Evolutionary conservation across 2,888 invertebrate genomes (phyloP), one percentile per base, ranked within the genome.

Genomic region (Drosophila recens): DNA sequence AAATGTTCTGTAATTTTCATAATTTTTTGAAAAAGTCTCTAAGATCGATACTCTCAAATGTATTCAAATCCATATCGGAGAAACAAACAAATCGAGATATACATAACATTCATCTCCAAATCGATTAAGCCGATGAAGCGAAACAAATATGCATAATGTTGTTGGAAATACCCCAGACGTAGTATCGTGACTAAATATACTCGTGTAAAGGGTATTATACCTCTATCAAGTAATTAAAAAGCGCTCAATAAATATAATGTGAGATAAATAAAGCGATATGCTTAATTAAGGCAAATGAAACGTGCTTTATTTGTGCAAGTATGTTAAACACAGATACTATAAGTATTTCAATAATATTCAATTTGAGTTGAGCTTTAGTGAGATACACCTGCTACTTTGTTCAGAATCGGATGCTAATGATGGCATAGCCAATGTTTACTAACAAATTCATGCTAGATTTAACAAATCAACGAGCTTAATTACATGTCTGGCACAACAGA

Each of bases 381-480:
- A 27, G 27, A 6, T 5, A 30, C 49, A 49, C 33, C 48, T 59
- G 33, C n/a, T n/a, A 36, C 5, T 23, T 5, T 27, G 27, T 3
- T 51, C 59, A 54, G 54, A 42, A 53, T 15, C 52, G n/a, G 10
- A 27, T 68, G 62, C 45, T 23, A 61, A 68, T 56, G 42, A 66
- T 48, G 63, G 36, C 27, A 63, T 57, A 62, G 63, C 40, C 64
- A 23, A 38, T 57, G 43, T 34, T 49, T 43, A 56, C 17, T 48
- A 43, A 36, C 57, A 46, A 54, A 67, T 67, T 54, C 36, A 53
- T 54, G 67, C 13, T 40, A 49, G 17, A 57, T 67, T 64, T 54
- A 79, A 52, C 56, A 62, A 63, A 67, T 72, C 57, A 67, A 36
- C 61, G 42, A 15, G 45, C 34, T 45, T 57, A 65, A 72, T 71